Evolutionary conservation across 1,140 invertebrate genomes (phyloP).

Genomic region (Periplaneta americana): DNA sequence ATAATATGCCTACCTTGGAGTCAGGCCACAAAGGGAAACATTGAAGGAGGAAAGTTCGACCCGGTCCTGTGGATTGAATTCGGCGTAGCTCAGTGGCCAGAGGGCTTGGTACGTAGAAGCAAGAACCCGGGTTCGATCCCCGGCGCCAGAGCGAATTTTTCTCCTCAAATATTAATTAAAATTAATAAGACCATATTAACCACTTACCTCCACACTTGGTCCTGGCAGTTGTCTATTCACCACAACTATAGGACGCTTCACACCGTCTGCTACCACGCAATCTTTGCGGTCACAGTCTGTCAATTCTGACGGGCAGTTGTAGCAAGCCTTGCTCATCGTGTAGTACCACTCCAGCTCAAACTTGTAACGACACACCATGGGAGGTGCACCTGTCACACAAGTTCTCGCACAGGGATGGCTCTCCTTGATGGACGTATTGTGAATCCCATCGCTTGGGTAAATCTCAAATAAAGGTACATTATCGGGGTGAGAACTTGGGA

Average conservation of each 20-base stretch:
- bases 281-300: slow-evolving; percentile 71
- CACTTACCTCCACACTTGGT: slow-evolving; percentile 68
- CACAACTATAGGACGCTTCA: slow-evolving; percentile 62
- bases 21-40: too few relatives aligned
- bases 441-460: neutral
- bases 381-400: slow-evolving; percentile 44
- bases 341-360: slow-evolving; percentile 74
- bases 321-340: slow-evolving; percentile 83
- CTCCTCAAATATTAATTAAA: too few relatives aligned
- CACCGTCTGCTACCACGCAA: slow-evolving; percentile 78
- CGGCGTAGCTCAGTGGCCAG: too few relatives aligned
- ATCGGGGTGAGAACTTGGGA: neutral
- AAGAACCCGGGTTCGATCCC: too few relatives aligned
- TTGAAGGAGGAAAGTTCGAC: too few relatives aligned
- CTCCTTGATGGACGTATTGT: neutral
- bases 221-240: slow-evolving; percentile 85
- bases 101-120: too few relatives aligned
- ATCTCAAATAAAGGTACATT: neutral
- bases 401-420: slow-evolving; percentile 46
- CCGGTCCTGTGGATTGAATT: too few relatives aligned
- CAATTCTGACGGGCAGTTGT: slow-evolving; percentile 67
- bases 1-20: too few relatives aligned
- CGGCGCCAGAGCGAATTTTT: too few relatives aligned
- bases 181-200: too few relatives aligned
- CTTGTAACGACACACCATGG: slow-evolving; percentile 61